A percentile compares a stretch with the other conserved stretches of the same genome.
Evolutionary conservation across 2,888 invertebrate species (phyloP).

Genomic region (Leptinotarsa rubiginosa): DNA sequence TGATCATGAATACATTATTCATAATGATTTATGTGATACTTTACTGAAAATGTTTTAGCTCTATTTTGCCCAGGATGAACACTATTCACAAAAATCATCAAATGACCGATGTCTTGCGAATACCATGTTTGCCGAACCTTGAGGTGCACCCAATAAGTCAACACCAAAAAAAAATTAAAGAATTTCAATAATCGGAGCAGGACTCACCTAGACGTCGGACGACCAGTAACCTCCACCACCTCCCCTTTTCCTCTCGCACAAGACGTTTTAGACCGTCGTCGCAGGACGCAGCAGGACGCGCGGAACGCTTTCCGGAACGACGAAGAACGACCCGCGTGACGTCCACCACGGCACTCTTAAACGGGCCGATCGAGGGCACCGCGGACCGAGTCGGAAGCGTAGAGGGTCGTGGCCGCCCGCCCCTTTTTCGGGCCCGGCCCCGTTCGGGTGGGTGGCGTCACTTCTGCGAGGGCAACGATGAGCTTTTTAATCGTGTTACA

Average conservation of each 20-base stretch:
- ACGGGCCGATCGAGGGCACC: slow-evolving; percentile 48
- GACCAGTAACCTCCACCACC: background rate
- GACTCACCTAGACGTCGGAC: background rate
- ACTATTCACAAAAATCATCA: too few relatives aligned
- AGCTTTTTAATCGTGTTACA: background rate
- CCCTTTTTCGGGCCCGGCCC: slow-evolving; percentile 49
- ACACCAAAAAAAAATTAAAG: too few relatives aligned
- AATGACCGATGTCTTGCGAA: too few relatives aligned
- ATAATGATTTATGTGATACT: too few relatives aligned
- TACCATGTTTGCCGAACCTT: too few relatives aligned
- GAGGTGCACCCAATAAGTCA: too few relatives aligned
- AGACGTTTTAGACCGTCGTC: background rate
- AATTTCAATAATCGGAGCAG: too few relatives aligned
- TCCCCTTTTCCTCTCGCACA: background rate
- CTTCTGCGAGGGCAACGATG: background rate
- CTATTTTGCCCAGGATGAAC: too few relatives aligned
- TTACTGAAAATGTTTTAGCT: too few relatives aligned
- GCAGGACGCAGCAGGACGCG: slow-evolving; percentile 19
- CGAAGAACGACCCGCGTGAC: slow-evolving; percentile 42
- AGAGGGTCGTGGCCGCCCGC: slow-evolving; percentile 54
- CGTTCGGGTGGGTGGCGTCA: slow-evolving; percentile 12
- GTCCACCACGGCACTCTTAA: slow-evolving; percentile 50
- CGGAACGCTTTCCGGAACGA: slow-evolving; percentile 46
- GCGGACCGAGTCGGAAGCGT: slow-evolving; percentile 48
- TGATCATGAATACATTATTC: too few relatives aligned